Evolutionary conservation across 2,888 invertebrate genomes (phyloP).

Genomic region (Euproctis similis): DNA sequence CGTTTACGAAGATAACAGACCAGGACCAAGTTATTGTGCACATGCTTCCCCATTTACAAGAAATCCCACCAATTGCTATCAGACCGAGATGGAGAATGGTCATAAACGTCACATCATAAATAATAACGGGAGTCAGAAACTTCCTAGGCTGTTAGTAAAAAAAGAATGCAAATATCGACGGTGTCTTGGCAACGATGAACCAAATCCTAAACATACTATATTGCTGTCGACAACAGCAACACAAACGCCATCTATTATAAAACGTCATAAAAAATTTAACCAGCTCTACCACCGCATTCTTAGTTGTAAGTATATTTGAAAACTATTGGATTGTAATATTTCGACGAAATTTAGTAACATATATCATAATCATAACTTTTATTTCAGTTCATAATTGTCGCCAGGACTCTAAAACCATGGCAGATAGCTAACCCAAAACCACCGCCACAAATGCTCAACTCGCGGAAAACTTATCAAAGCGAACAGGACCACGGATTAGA

Average conservation of each 20-base stretch:
- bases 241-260: slow-evolving; percentile 61
- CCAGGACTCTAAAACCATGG: slow-evolving; percentile 6
- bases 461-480: too few species aligned
- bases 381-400: slow-evolving; percentile 32
- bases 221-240: slow-evolving; percentile 60
- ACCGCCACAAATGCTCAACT: too few species aligned
- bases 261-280: slow-evolving; percentile 62
- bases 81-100: slow-evolving; percentile 37
- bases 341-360: not conserved
- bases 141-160: slow-evolving; percentile 49
- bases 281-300: slow-evolving; percentile 63
- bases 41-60: slow-evolving; percentile 29
- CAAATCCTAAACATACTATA: slow-evolving; percentile 60
- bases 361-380: not conserved
- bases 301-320: slow-evolving; percentile 18
- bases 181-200: slow-evolving; percentile 37
- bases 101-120: slow-evolving; percentile 12
- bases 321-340: not conserved
- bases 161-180: slow-evolving; percentile 47
- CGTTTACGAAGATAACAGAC: slow-evolving; percentile 39
- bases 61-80: slow-evolving; percentile 55
- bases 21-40: slow-evolving; percentile 52
- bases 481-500: too few species aligned
- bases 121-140: slow-evolving; percentile 30
- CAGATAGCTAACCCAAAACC: slow-evolving; percentile 1